phyloP scores from a whole-genome alignment of 2,888 invertebrate species.

The Parnassius orleans region DNA sequence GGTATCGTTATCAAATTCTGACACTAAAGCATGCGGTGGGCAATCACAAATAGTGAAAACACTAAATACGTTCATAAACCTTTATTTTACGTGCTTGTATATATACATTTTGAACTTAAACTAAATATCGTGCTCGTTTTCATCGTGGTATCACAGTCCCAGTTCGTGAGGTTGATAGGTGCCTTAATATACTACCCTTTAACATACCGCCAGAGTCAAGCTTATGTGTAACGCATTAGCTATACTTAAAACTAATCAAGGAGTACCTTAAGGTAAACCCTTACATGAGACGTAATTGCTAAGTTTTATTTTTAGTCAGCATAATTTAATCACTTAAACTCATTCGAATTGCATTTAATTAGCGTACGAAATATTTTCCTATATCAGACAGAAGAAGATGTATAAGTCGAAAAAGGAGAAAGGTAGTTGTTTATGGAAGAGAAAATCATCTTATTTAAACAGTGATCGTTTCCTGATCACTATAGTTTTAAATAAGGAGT shows the following conservation, averaged over 20 bases:
- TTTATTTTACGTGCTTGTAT: slow-evolving; percentile 61
- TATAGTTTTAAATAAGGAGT: background rate
- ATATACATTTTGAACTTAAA: slow-evolving; percentile 53
- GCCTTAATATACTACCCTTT: slow-evolving; percentile 1
- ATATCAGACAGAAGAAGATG: no score
- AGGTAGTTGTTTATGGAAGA: background rate
- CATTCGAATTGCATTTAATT: slow-evolving; percentile 6
- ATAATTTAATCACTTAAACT: slow-evolving; percentile 6
- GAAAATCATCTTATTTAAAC: background rate
- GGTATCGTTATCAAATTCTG: no score
- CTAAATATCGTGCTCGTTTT: slow-evolving; percentile 57
- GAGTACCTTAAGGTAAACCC: slow-evolving; percentile 9
- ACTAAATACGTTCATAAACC: slow-evolving; percentile 13
- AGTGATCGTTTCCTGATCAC: no score
- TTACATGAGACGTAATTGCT: slow-evolving; percentile 12
- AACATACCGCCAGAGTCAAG: slow-evolving; percentile 22
- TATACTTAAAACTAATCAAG: slow-evolving; percentile 16
- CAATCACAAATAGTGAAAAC: slow-evolving; percentile 29
- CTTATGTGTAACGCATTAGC: slow-evolving; percentile 17
- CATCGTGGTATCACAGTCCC: slow-evolving; percentile 72
- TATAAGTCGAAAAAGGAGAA: background rate
- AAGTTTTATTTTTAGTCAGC: background rate
- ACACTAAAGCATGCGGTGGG: slow-evolving; percentile 9
- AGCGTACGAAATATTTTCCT: no score
- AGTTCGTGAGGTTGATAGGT: slow-evolving; percentile 32